Percentiles rank a stretch among this genome's conserved stretches.
Conservation (phyloP, 1,140 invertebrate genomes). For the Pomacea maculata region DNA sequence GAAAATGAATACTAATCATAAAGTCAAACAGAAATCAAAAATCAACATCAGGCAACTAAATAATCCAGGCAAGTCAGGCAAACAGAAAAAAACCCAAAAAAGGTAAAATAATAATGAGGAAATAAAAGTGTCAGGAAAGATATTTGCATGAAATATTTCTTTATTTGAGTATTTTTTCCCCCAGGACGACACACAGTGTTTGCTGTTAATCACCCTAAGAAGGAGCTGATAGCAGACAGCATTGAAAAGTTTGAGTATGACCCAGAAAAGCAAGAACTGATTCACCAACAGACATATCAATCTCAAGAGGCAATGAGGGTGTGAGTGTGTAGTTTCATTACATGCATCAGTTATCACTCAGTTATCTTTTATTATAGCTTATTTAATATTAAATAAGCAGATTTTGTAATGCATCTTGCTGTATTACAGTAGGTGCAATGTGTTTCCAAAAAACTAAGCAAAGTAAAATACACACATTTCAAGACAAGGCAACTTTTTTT, state of each 20-base stretch:
- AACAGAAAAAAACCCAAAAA: too few species aligned
- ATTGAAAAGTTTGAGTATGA: slow-evolving; percentile 48
- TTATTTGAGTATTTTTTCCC: slow-evolving; percentile 8
- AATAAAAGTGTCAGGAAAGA: too few species aligned
- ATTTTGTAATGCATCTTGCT: too few species aligned
- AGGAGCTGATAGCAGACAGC: slow-evolving; percentile 28
- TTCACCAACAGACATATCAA: slow-evolving; percentile 35
- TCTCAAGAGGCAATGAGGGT: slow-evolving; percentile 11
- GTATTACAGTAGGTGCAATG: background rate
- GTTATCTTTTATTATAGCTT: too few species aligned
- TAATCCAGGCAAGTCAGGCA: too few species aligned
- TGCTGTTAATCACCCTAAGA: slow-evolving; percentile 43
- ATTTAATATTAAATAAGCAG: too few species aligned
- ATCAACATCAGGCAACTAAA: too few species aligned
- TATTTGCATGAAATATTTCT: too few species aligned
- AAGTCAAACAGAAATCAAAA: too few species aligned
- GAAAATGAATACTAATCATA: too few species aligned
- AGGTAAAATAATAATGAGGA: too few species aligned
- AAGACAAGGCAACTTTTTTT: background rate
- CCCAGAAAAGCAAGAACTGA: slow-evolving; percentile 27
- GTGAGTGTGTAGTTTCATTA: slow-evolving; percentile 3
- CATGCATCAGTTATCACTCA: too few species aligned
- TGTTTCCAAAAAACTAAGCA: background rate
- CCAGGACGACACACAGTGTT: slow-evolving; percentile 43
- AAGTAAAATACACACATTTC: background rate